Percentiles rank a stretch among this genome's conserved stretches.
Evolutionary conservation across 2,797 vertebrate species (phyloP).

Genomic region (Cynopterus sphinx): DNA sequence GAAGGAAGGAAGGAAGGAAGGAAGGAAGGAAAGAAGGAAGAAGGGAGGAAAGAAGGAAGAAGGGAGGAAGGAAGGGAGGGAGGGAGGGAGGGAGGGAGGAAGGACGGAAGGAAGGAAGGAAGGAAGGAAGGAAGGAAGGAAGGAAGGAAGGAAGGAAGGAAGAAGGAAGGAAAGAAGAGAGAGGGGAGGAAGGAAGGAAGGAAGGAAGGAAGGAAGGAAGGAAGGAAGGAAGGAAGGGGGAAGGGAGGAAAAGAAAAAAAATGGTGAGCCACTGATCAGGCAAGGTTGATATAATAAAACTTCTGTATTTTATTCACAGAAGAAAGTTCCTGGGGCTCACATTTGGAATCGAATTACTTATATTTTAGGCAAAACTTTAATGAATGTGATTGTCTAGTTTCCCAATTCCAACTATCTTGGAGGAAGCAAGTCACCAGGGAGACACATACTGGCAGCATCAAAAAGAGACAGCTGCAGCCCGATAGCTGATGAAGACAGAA

Average conservation of each 20-base stretch:
- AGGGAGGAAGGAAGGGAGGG: neutral
- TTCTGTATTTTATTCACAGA: neutral
- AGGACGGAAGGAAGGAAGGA: too few relatives aligned
- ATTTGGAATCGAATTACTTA: constrained; percentile 38
- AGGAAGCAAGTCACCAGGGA: constrained; percentile 8
- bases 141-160: neutral
- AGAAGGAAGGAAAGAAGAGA: neutral
- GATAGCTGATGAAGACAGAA: constrained; percentile 51
- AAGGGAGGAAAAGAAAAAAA: too few relatives aligned
- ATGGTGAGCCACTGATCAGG: neutral
- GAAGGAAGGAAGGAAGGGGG: too few relatives aligned
- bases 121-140: too few relatives aligned
- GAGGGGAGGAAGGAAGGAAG: neutral
- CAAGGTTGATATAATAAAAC: neutral
- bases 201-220: too few relatives aligned
- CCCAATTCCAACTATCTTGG: constrained; percentile 14
- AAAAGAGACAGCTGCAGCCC: constrained; percentile 21
- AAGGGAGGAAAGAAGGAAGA: too few relatives aligned
- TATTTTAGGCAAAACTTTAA: constrained; percentile 61
- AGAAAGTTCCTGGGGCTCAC: neutral
- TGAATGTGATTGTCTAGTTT: neutral
- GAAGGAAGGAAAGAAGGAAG: too few relatives aligned
- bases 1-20: too few relatives aligned
- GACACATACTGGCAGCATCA: neutral
- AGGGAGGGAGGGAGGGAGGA: accelerated